Conservation (phyloP, 64 coral and sea anemone species). For the Pachyseris speciosa region DNA sequence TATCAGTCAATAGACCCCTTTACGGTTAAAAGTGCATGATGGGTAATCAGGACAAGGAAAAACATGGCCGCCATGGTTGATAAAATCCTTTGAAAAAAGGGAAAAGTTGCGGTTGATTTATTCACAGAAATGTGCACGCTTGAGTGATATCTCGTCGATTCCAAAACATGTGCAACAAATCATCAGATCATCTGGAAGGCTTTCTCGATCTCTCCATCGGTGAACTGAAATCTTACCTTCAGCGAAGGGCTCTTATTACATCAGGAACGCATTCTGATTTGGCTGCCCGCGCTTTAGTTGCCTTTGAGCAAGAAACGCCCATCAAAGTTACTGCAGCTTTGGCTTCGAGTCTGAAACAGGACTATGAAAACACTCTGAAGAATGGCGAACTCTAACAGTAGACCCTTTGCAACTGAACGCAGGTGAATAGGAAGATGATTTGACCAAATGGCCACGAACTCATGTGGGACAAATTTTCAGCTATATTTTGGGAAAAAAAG, state of each 20-base stretch:
- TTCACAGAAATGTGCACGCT: no score
- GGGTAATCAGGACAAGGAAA: not conserved
- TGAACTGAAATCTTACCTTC: no score
- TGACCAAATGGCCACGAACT: constrained; percentile 1
- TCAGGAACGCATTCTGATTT: not conserved
- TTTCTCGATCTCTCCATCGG: no score
- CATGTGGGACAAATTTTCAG: constrained; percentile 17
- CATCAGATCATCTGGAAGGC: no score
- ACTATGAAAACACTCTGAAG: not conserved
- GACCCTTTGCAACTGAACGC: constrained; percentile 7
- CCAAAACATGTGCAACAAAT: no score
- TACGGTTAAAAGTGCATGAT: not conserved
- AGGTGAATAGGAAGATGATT: not conserved
- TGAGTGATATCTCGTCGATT: no score
- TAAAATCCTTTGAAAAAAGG: not conserved
- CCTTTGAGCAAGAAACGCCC: constrained; percentile 30
- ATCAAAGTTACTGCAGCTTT: constrained; percentile 18
- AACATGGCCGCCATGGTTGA: not conserved
- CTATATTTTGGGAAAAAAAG: constrained; percentile 16
- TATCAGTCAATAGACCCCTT: not conserved
- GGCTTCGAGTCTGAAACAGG: not conserved
- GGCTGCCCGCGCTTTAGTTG: constrained; percentile 23
- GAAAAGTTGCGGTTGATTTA: no score
- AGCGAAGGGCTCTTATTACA: no score
- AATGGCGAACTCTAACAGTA: not conserved